A percentile compares a stretch with the other conserved stretches of the same genome.
Evolutionary conservation across 2,888 invertebrate species (phyloP).

Genomic region (Leucozona laternaria): DNA sequence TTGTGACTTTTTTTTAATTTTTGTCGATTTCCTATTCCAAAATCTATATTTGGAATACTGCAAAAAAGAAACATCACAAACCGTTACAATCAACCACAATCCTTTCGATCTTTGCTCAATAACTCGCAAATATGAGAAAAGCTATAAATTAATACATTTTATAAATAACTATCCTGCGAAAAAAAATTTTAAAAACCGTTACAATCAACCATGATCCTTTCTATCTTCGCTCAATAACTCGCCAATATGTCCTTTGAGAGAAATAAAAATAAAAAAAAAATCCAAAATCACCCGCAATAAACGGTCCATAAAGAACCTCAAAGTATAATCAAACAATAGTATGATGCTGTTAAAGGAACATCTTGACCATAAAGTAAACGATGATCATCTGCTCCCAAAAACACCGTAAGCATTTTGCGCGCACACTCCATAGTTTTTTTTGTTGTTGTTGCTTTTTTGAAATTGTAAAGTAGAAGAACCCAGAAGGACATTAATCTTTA

Average conservation of each 20-base stretch:
- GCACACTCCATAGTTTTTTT: constrained; percentile 37
- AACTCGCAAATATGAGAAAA: no score
- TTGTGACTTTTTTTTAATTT: no score
- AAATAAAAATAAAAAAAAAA: constrained; percentile 63
- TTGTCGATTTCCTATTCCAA: no score
- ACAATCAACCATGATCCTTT: background rate
- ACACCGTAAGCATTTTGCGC: constrained; percentile 54
- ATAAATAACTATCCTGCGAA: background rate
- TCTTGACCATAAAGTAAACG: constrained; percentile 69
- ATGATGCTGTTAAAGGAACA: constrained; percentile 50
- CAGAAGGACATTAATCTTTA: constrained; percentile 70
- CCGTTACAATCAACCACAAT: no score
- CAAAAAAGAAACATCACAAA: no score
- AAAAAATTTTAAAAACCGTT: background rate
- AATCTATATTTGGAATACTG: no score
- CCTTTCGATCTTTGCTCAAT: no score
- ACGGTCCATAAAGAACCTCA: constrained; percentile 66
- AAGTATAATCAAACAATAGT: constrained; percentile 42
- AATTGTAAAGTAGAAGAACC: constrained; percentile 28
- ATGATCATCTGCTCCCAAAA: constrained; percentile 73
- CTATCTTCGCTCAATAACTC: background rate
- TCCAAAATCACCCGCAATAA: constrained; percentile 71
- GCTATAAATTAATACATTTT: background rate
- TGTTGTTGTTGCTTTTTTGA: background rate
- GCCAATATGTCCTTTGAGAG: constrained; percentile 41